These are phyloP conservation scores for Takifugu rubripes DNA, from an alignment of 2,797 vertebrate genomes.

Conservation along the genomic window DNA sequence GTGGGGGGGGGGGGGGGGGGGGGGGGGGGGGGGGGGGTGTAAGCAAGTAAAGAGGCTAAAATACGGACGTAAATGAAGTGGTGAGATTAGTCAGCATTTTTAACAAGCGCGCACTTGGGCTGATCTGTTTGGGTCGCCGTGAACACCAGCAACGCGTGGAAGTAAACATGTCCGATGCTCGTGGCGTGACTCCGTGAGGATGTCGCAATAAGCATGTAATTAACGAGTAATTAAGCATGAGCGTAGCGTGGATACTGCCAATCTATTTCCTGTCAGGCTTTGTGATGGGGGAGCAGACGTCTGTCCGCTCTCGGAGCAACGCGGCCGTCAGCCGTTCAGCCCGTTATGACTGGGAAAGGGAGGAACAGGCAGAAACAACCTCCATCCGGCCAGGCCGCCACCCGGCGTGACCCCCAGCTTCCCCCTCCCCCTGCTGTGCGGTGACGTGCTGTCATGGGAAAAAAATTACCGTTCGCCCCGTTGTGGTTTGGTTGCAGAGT, in stretches of 20 bases:
- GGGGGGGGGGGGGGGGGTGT: no score
- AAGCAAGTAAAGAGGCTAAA: no score
- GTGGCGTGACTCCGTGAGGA: constrained; percentile 68
- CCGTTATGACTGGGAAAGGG: constrained; percentile 61
- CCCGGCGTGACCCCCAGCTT: constrained; percentile 36
- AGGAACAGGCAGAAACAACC: constrained; percentile 57
- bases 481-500: constrained; percentile 72
- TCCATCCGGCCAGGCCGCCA: constrained; percentile 54
- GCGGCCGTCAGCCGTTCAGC: constrained; percentile 58
- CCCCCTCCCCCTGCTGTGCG: constrained; percentile 51
- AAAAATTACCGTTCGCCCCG: constrained; percentile 54
- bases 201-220: constrained; percentile 66
- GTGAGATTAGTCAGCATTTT: constrained; percentile 66
- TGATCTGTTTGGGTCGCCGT: constrained; percentile 25
- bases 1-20: no score
- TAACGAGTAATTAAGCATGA: constrained; percentile 69
- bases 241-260: constrained; percentile 67
- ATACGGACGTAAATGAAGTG: constrained; percentile 47
- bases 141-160: constrained; percentile 77
- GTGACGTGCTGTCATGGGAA: constrained; percentile 68
- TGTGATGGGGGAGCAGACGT: constrained; percentile 67
- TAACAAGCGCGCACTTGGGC: constrained; percentile 37
- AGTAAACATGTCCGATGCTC: constrained; percentile 58
- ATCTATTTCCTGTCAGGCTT: constrained; percentile 58
- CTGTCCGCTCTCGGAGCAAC: constrained; percentile 62